A percentile compares a stretch with the other conserved stretches of the same genome.
These are phyloP conservation scores for Drosophila mimetica DNA, from an alignment of 2,888 invertebrate genomes.

Conservation along the genomic window DNA sequence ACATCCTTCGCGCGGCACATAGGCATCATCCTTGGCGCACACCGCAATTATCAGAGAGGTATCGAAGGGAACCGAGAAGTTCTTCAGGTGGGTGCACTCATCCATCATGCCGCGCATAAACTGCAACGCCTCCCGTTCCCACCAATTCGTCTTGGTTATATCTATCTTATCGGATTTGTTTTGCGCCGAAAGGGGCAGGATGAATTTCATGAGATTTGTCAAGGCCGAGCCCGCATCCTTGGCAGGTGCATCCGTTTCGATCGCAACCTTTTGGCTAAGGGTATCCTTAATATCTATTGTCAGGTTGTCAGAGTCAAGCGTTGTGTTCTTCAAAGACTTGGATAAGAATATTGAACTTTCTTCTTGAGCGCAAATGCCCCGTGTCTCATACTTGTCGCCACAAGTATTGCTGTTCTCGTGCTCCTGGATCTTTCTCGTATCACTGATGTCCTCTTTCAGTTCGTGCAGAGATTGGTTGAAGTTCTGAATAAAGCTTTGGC, in stretches of 20 bases:
- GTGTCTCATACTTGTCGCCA: constrained; percentile 26
- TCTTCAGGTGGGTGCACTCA: constrained; percentile 97
- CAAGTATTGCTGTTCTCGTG: constrained; percentile 34
- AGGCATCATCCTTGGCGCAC: constrained; percentile 94
- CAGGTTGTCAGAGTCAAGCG: constrained; percentile 29
- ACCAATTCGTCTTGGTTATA: constrained; percentile 88
- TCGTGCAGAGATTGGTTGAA: constrained; percentile 86
- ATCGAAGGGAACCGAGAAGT: constrained; percentile 95
- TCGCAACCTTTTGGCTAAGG: constrained; percentile 30
- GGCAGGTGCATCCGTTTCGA: constrained; percentile 20
- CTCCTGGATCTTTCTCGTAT: constrained; percentile 65
- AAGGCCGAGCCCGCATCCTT: constrained; percentile 63
- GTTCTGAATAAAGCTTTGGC: constrained; percentile 89
- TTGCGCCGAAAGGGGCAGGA: constrained; percentile 73
- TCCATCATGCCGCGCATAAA: constrained; percentile 99
- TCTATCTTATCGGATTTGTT: constrained; percentile 84
- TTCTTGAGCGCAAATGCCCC: constrained; percentile 15
- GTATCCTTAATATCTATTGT: constrained; percentile 37
- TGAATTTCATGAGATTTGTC: constrained; percentile 83
- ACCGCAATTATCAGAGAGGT: constrained; percentile 96
- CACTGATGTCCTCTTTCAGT: constrained; percentile 83
- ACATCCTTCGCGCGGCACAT: constrained; percentile 94
- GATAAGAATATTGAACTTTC: constrained; percentile 65
- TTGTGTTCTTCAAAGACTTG: constrained; percentile 49
- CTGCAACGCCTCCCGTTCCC: constrained; percentile 92